Evolutionary conservation across 2,797 vertebrate species (phyloP).

Genomic region (Brotogeris chrysoptera): DNA sequence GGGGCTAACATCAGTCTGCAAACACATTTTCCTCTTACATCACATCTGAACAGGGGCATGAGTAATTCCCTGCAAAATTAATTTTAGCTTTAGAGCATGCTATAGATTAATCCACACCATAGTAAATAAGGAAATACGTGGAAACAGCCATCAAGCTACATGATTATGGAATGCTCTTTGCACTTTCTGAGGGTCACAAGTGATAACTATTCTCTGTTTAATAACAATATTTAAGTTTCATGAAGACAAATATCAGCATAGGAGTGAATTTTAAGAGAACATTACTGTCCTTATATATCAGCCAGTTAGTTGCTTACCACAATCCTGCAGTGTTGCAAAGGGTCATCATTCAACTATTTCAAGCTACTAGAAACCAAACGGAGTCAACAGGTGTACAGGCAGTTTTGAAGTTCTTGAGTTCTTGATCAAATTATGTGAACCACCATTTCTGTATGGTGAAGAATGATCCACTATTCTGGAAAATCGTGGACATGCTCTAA

Average conservation of each 20-base stretch:
- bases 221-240: not conserved
- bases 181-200: not conserved
- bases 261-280: not conserved
- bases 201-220: not conserved
- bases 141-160: not conserved
- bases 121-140: not conserved
- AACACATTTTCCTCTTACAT: not conserved
- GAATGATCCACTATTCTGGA: not conserved
- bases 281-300: not conserved
- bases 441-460: not conserved
- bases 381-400: not conserved
- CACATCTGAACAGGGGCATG: not conserved
- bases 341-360: not conserved
- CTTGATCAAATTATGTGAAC: not conserved
- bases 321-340: not conserved
- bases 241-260: not conserved
- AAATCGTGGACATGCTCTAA: not conserved
- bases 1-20: not conserved
- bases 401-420: not conserved
- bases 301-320: not conserved
- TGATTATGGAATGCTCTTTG: not conserved
- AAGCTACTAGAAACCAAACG: not conserved
- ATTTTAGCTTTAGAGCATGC: not conserved
- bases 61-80: not conserved
- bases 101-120: not conserved